phyloP scores from a whole-genome alignment of 2,113 vertebrate species.

The Alosa alosa region DNA sequence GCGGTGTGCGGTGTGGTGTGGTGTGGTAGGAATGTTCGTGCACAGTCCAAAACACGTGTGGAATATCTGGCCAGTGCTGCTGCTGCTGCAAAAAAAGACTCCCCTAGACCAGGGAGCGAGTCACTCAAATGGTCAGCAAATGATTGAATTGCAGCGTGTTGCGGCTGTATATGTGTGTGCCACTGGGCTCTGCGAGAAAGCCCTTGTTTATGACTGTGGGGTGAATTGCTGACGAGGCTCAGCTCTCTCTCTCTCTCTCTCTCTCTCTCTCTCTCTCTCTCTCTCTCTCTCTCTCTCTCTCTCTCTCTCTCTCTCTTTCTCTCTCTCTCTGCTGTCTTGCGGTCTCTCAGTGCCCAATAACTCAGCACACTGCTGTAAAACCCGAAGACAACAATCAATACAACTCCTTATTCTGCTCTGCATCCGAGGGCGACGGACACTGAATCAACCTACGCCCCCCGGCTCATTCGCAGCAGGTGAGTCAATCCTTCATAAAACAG shows the following conservation, averaged over 20 bases:
- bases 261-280: neutral
- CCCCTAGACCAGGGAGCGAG: neutral
- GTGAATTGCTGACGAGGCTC: slow-evolving; percentile 52
- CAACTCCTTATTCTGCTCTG: slow-evolving; percentile 51
- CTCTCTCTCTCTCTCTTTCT: slow-evolving; percentile 40
- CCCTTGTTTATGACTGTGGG: slow-evolving; percentile 49
- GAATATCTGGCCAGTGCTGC: neutral
- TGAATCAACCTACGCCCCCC: slow-evolving; percentile 43
- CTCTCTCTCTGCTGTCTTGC: neutral
- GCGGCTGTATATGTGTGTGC: slow-evolving; percentile 27
- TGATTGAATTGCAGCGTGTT: slow-evolving; percentile 9
- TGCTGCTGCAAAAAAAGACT: neutral
- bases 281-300: slow-evolving; percentile 29
- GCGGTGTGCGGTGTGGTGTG: neutral
- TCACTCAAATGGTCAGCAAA: slow-evolving; percentile 11
- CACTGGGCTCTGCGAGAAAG: slow-evolving; percentile 5
- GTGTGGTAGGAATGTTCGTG: neutral
- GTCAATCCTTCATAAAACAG: slow-evolving; percentile 21
- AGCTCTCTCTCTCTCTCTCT: neutral
- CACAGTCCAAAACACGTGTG: neutral
- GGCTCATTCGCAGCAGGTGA: neutral
- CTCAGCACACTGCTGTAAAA: slow-evolving; percentile 57
- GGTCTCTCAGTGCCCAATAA: slow-evolving; percentile 47
- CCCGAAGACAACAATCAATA: slow-evolving; percentile 67
- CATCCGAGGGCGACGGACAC: slow-evolving; percentile 46